These are phyloP conservation scores for Saxidomus purpurata DNA, from an alignment of 1,140 invertebrate genomes.

Conservation along the genomic window DNA sequence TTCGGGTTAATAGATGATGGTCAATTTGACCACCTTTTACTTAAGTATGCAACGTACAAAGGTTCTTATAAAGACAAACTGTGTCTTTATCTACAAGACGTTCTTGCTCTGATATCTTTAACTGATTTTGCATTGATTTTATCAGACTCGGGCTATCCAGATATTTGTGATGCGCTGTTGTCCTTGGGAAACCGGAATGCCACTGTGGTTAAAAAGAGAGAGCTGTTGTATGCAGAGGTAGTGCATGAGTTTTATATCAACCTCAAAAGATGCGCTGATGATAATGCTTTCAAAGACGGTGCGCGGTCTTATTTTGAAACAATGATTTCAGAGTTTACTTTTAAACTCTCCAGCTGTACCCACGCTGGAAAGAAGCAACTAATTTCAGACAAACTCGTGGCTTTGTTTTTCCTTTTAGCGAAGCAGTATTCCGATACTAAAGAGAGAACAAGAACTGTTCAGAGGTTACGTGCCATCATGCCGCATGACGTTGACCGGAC, in stretches of 20 bases:
- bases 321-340: slow-evolving; percentile 16
- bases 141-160: neutral
- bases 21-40: neutral
- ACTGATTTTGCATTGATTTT: neutral
- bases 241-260: slow-evolving; percentile 11
- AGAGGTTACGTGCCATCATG: slow-evolving; percentile 10
- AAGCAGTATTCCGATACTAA: slow-evolving; percentile 28
- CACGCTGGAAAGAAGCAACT: slow-evolving; percentile 3
- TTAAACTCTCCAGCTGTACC: neutral
- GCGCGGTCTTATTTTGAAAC: slow-evolving; percentile 1
- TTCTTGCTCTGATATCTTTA: neutral
- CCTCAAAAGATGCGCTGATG: neutral
- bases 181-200: neutral
- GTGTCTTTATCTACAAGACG: neutral
- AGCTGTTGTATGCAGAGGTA: neutral
- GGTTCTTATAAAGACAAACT: slow-evolving; percentile 31
- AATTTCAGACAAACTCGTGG: slow-evolving; percentile 30
- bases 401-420: neutral
- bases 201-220: slow-evolving; percentile 4
- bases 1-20: slow-evolving; percentile 28
- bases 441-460: neutral
- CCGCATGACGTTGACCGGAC: slow-evolving; percentile 20
- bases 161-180: neutral
- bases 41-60: slow-evolving; percentile 11
- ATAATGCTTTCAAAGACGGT: slow-evolving; percentile 8